Percentiles rank a stretch among this genome's conserved stretches.
Evolutionary conservation across 2,113 vertebrate genomes (phyloP).

Genomic region (Microtus pennsylvanicus): DNA sequence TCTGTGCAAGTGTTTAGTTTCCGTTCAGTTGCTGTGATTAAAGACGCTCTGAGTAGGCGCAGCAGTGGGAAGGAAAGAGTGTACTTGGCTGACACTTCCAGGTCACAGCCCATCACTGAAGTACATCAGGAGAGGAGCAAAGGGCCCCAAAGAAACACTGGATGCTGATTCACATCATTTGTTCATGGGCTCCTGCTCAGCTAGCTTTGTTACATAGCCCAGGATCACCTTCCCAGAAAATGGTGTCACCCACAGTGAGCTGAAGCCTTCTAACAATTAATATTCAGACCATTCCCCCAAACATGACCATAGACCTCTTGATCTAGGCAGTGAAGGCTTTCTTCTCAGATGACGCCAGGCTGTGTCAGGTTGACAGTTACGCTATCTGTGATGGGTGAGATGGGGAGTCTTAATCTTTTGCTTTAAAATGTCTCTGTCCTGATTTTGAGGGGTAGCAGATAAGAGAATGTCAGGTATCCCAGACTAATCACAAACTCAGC

Average conservation of each 20-base stretch:
- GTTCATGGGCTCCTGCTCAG: background rate
- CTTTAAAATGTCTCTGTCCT: background rate
- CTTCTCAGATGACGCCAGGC: background rate
- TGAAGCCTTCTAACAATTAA: background rate
- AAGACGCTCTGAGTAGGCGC: background rate
- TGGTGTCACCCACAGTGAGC: background rate
- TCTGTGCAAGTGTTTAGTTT: background rate
- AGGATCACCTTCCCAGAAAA: background rate
- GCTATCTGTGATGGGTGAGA: background rate
- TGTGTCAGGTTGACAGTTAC: background rate
- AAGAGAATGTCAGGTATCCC: background rate
- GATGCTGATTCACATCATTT: background rate
- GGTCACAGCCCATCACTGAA: background rate
- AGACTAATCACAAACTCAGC: background rate
- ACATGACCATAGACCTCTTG: background rate
- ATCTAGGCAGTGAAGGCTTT: background rate
- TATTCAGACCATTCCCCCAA: background rate
- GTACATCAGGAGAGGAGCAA: background rate
- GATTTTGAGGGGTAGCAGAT: background rate
- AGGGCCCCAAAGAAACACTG: background rate
- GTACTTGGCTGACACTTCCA: background rate
- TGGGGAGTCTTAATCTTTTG: background rate
- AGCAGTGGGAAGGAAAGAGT: background rate
- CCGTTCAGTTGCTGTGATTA: background rate
- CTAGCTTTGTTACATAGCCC: background rate